Evolutionary conservation across 2,113 vertebrate genomes (phyloP), one percentile per base, ranked within the genome.

Genomic region (Archocentrus centrarchus): DNA sequence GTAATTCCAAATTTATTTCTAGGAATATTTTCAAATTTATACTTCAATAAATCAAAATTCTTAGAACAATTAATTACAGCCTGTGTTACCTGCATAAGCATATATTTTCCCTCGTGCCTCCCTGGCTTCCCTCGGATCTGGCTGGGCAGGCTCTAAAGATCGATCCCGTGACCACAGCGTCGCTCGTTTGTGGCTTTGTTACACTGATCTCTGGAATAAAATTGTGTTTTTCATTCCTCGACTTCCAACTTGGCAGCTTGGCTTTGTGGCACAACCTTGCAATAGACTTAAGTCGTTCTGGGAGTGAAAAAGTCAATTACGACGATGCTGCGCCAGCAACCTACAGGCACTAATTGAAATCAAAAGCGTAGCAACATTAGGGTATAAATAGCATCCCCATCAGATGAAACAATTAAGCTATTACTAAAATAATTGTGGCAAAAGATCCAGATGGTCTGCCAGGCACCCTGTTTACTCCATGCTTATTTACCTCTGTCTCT

Each of bases 361-460:
- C 24, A 32, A 59, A 82, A 81, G 66, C 55, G 60, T 50, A 83
- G 63, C 44, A 84, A n/a, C 55, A 57, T 84, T 35, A 75, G 44
- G 37, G 24, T 20, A 27, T 27, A 68, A 85, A 24, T 63, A 77
- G 60, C n/a, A 55, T 83, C 76, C 66, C 55, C 35, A 55, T 83
- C 24, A 76, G 27, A 57, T 75, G 13, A 81, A 79, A 59, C 17
- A 76, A 57, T 79, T 37, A 57, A 87, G 50, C 60, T 27, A 18
- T 55, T 30, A 44, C 53, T 35, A 70, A 79, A 76, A 59, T 50
- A 47, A 58, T 37, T 11, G 20, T 22, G 37, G 35, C 64, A 59
- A 63, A 81, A 80, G 82, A 80, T 73, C 84, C 82, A 86, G 86
- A 87, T 87, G 86, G 81, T 77, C 18, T 55, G 27, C 62, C 32